These are phyloP conservation scores for Brachionus manjavacas DNA, from an alignment of 1,140 invertebrate genomes.

Conservation along the genomic window DNA sequence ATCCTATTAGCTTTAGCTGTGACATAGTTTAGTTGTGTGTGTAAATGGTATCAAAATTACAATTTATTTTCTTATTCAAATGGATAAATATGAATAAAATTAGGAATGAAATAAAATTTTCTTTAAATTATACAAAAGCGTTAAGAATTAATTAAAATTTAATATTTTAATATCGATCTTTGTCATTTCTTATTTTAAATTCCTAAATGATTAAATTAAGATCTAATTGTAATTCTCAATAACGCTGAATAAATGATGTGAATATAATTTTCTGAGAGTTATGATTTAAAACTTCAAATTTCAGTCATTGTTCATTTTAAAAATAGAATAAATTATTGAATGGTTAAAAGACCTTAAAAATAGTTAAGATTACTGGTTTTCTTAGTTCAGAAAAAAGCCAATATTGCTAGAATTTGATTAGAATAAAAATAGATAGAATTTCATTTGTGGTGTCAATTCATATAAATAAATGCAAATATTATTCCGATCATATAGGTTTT, in stretches of 20 bases:
- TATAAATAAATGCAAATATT: constrained; percentile 23
- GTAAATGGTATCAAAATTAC: neutral
- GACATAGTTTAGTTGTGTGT: too few species aligned
- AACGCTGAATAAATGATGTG: neutral
- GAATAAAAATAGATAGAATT: neutral
- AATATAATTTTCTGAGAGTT: neutral
- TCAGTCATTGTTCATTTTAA: neutral
- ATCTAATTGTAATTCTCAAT: neutral
- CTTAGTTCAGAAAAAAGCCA: neutral
- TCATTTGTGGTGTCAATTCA: neutral
- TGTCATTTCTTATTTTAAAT: neutral
- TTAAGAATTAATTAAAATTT: neutral
- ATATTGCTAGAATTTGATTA: neutral
- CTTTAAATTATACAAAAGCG: neutral
- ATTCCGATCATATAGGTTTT: neutral
- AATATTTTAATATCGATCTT: neutral
- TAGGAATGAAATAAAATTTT: neutral
- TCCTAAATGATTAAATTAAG: neutral
- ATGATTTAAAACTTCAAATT: neutral
- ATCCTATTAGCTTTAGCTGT: too few species aligned
- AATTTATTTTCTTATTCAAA: neutral
- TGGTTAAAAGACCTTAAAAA: neutral
- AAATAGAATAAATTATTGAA: neutral
- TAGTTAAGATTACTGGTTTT: neutral
- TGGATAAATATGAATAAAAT: neutral